Percentiles rank a stretch among this genome's conserved stretches.
phyloP scores from a whole-genome alignment of 2,888 invertebrate species.

The Hypselothyrea guttata region DNA sequence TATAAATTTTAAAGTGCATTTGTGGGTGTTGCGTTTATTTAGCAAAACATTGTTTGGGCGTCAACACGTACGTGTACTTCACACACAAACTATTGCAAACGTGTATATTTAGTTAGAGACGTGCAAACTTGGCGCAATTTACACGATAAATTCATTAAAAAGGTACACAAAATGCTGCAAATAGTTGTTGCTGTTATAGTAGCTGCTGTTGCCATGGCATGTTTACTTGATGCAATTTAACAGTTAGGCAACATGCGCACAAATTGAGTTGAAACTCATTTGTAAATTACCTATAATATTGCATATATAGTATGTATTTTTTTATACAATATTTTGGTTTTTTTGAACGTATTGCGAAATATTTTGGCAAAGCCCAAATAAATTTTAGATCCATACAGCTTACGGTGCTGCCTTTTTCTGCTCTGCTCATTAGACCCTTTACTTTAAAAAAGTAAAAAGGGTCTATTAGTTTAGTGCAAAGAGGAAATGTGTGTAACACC shows the following conservation, averaged over 20 bases:
- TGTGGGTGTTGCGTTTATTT: conserved; percentile 51
- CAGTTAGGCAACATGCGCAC: conserved; percentile 57
- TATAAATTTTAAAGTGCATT: conserved; percentile 54
- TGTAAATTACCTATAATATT: conserved; percentile 15
- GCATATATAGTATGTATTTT: conserved; percentile 7
- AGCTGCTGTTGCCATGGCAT: conserved; percentile 35
- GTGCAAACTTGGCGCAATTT: conserved; percentile 60
- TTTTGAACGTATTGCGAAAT: conserved; percentile 18
- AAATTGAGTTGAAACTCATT: conserved; percentile 14
- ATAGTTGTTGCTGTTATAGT: conserved; percentile 26
- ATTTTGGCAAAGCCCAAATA: conserved; percentile 26
- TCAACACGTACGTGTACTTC: conserved; percentile 38
- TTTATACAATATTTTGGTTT: neutral
- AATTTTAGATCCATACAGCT: conserved; percentile 35
- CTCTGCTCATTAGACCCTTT: conserved; percentile 22
- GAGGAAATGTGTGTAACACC: too few relatives aligned
- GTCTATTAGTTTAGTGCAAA: too few relatives aligned
- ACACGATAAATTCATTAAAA: conserved; percentile 77
- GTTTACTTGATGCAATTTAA: conserved; percentile 62
- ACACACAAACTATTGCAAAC: conserved; percentile 2
- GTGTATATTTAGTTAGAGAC: conserved; percentile 12
- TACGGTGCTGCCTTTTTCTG: neutral
- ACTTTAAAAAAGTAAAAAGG: too few relatives aligned
- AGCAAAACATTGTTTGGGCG: conserved; percentile 68
- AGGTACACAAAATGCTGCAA: conserved; percentile 67